Evolutionary conservation across 2,797 vertebrate species (phyloP).

Genomic region (Arnoldichthys spilopterus): DNA sequence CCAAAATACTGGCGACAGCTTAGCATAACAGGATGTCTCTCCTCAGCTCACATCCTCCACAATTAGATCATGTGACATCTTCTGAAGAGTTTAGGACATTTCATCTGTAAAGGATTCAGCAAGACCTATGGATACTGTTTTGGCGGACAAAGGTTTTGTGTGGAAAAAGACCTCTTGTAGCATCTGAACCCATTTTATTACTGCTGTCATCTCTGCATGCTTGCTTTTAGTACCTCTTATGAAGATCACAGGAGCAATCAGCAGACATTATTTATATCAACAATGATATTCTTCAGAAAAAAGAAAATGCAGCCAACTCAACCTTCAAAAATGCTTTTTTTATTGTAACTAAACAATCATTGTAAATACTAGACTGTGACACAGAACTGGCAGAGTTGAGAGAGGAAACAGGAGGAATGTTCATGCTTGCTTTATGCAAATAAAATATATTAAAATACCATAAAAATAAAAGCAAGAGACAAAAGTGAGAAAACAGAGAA

Average conservation of each 20-base stretch:
- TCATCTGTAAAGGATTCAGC: background rate
- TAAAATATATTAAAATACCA: no score
- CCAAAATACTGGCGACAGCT: conserved; percentile 9
- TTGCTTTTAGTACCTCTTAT: background rate
- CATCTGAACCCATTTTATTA: background rate
- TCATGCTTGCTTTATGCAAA: no score
- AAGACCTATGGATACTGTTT: background rate
- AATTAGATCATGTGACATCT: background rate
- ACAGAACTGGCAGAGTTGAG: no score
- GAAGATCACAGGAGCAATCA: background rate
- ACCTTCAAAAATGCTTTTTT: no score
- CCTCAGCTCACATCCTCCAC: background rate
- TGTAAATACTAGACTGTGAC: no score
- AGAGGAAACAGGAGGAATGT: no score
- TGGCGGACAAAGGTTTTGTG: background rate
- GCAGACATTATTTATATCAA: no score
- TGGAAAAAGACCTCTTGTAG: background rate
- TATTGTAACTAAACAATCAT: no score
- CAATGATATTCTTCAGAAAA: background rate
- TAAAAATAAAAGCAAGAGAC: no score
- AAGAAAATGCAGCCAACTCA: no score
- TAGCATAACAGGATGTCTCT: conserved; percentile 41
- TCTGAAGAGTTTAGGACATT: background rate
- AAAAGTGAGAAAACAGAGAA: no score
- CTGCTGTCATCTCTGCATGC: background rate